Conservation (phyloP, 1,140 invertebrate species). For the Diprion similis region DNA sequence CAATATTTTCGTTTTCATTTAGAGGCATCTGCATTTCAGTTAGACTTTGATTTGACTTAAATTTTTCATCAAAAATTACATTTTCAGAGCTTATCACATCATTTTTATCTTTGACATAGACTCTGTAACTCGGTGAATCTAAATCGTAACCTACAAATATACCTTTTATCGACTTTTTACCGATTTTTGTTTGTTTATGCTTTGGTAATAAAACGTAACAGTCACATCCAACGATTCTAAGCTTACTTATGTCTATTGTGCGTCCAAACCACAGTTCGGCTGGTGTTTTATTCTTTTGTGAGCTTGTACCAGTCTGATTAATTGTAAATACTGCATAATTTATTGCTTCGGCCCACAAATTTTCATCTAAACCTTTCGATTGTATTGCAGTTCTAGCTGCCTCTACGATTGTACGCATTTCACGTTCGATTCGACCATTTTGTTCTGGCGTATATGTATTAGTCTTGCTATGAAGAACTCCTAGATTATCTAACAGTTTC, state of each 20-base stretch:
- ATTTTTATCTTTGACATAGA: conserved; percentile 20
- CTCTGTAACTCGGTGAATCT: conserved; percentile 25
- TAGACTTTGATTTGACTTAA: background rate
- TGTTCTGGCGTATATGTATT: conserved; percentile 47
- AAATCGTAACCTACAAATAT: conserved; percentile 38
- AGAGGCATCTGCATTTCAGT: background rate
- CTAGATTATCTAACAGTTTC: conserved; percentile 29
- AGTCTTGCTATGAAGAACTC: conserved; percentile 36
- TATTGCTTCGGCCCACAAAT: conserved; percentile 35
- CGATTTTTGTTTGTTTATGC: conserved; percentile 30
- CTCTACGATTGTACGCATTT: conserved; percentile 52
- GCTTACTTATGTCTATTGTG: conserved; percentile 18
- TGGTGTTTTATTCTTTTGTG: conserved; percentile 24
- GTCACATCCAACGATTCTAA: conserved; percentile 33
- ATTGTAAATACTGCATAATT: conserved; percentile 33
- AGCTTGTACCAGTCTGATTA: conserved; percentile 35
- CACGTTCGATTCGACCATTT: conserved; percentile 51
- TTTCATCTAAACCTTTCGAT: conserved; percentile 26
- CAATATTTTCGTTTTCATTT: background rate
- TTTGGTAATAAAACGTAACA: conserved; percentile 32
- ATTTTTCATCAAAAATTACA: conserved; percentile 29
- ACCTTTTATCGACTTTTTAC: conserved; percentile 32
- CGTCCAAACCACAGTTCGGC: conserved; percentile 34
- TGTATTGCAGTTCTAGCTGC: conserved; percentile 36
- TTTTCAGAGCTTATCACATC: conserved; percentile 15